phyloP scores from a whole-genome alignment of 2,888 invertebrate genomes.

The Diarsia brunnea region DNA sequence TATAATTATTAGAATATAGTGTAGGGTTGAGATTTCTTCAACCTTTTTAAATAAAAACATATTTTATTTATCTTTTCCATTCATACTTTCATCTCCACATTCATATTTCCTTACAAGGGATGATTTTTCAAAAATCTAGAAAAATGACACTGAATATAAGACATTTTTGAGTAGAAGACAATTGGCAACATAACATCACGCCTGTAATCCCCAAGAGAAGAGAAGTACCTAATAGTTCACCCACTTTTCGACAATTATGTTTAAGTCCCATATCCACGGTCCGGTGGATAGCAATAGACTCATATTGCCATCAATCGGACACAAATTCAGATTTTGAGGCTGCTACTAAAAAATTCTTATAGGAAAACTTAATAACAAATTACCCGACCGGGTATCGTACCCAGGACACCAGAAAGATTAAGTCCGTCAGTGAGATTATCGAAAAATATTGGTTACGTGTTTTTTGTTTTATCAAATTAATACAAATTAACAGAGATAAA shows the following conservation, averaged over 20 bases:
- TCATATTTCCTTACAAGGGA: background rate
- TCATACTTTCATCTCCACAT: background rate
- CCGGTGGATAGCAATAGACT: no score
- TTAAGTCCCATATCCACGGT: no score
- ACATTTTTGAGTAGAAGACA: background rate
- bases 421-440: no score
- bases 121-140: background rate
- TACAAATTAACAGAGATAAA: no score
- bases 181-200: background rate
- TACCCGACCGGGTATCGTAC: no score
- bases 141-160: background rate
- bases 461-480: no score
- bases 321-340: background rate
- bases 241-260: background rate
- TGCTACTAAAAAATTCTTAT: background rate
- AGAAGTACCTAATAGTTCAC: background rate
- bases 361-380: background rate
- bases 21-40: slow-evolving; percentile 27
- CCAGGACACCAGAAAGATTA: no score
- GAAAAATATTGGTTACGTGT: no score
- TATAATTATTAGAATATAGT: slow-evolving; percentile 9
- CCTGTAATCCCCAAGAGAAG: background rate
- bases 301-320: background rate
- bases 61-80: no score
- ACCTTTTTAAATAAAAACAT: no score